phyloP scores from a whole-genome alignment of 2,888 invertebrate species.

The Aphodius granarius region DNA sequence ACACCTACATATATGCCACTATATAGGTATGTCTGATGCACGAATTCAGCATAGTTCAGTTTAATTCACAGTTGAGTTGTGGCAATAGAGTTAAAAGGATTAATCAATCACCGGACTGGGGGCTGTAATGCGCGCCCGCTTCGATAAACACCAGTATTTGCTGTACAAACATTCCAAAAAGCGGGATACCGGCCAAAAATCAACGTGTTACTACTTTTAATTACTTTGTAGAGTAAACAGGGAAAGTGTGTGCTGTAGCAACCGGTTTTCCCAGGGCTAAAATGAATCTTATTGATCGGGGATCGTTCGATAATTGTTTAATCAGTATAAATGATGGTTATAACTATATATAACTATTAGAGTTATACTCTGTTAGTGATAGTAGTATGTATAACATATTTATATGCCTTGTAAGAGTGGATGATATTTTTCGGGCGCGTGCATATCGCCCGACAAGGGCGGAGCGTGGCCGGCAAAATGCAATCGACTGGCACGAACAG shows the following conservation, averaged over 20 bases:
- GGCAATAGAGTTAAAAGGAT: conserved; percentile 6
- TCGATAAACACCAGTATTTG: neutral
- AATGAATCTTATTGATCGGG: neutral
- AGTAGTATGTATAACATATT: no score
- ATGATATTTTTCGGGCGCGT: neutral
- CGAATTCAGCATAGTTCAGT: neutral
- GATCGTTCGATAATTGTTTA: neutral
- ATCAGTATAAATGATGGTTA: neutral
- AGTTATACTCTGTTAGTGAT: no score
- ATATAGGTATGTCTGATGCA: neutral
- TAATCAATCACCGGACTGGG: conserved; percentile 7
- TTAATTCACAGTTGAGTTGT: neutral
- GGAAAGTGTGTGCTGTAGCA: neutral
- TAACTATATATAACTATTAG: neutral
- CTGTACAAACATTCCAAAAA: neutral
- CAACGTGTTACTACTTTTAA: neutral
- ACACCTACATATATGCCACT: neutral
- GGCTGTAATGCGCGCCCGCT: neutral
- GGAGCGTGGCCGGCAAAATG: neutral
- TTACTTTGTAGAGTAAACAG: neutral
- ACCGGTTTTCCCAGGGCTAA: neutral
- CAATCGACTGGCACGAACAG: neutral
- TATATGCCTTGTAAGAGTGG: no score
- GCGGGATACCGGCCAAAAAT: neutral
- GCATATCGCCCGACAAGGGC: neutral